Evolutionary conservation across 37 sponge, comb jelly and placozoan species (phyloP), one percentile per base, ranked within the genome.

Genomic region (Mnemiopsis leidyi): DNA sequence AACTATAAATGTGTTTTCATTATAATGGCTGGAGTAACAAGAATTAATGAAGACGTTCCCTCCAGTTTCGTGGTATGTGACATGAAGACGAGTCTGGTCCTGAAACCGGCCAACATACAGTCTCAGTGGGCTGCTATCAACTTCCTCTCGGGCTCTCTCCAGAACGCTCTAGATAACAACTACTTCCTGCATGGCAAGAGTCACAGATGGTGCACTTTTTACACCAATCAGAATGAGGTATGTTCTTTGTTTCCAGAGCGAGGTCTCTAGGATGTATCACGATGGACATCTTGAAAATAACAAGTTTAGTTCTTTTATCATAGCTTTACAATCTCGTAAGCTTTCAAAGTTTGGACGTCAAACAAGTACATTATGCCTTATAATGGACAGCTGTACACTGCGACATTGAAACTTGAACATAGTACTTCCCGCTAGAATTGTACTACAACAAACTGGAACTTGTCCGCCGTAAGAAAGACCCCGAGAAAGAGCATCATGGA

Each of bases 61-160:
- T n/a, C n/a, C 79, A 85, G 90, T 39, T 85, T 85, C 48, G 35
- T 33, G 24, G 36, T 85, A 25, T 40, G 36, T 20, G 90, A 85
- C 48, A n/a, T 7, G 20, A 1, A 25, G 26, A 85, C 23, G 24
- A 40, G 90, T 85, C 61, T 85, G 90, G 35, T 85, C 61, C 40
- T 85, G 61, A 85, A 85, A 39, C 90, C 90, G 39, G 39, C 40
- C 1, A 85, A 85, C 90, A 85, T 85, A 29, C 90, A 85, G 61
- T 85, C 90, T 37, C 90, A 85, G 90, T 85, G 90, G 90, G 90
- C 90, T 24, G 90, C 90, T n/a, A 85, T 85, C 48, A 35, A 85
- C 38, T 85, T 85, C 90, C 90, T 85, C 38, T 36, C 40, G 24
- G 36, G 61, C 61, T 85, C 90, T 3, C 24, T 85, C 2, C 90